Base-by-base conservation (phyloP, 2,888 invertebrate genomes). In the Nomada lathburiana region DNA sequence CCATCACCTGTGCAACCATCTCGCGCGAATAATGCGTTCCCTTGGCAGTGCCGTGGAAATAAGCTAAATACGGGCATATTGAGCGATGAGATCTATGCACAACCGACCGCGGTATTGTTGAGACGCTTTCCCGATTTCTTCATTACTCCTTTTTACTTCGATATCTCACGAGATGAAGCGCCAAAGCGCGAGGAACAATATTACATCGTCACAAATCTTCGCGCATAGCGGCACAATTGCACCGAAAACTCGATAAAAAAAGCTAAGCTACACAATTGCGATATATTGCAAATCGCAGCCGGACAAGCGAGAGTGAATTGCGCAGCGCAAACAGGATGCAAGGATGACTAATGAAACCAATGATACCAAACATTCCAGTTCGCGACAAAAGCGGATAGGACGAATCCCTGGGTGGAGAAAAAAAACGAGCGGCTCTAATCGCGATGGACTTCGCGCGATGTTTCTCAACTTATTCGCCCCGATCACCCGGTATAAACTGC, bases 401-500 rank as follows among this genome's bases (percentile, higher is more conserved):
- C 52, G 18, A 18, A 29, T 55, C 60, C 11, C 18, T 2, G 5
- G 36, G 36, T 5, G 36, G 1, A 20, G 13, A 20, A 26, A 44
- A 59, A 44, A 44, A 7, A 47, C 59, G 5, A 10, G 65, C 44
- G 29, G 63, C 68, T 80, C 78, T 76, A 78, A 86, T 82, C 80
- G 76, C 71, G 52, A n/a, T 53, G 11, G 44, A 63, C 63, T 53
- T 64, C 62, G 52, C 42, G 42, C 55, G 20, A 26, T 36, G 42
- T 50, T 53, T 44, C 81, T 70, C 86, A 86, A 85, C 85, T 89
- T 90, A 91, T 91, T 89, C 87, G 55, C 42, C 74, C 52, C 83
- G 85, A 87, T 83, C 87, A 83, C 67, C 84, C 80, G 88, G 86
- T 91, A 91, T 89, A 89, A 88, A 91, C 85, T 90, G 88, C 88